Base-by-base conservation (phyloP, 2,113 vertebrate genomes). In the Tragelaphus scriptus region DNA sequence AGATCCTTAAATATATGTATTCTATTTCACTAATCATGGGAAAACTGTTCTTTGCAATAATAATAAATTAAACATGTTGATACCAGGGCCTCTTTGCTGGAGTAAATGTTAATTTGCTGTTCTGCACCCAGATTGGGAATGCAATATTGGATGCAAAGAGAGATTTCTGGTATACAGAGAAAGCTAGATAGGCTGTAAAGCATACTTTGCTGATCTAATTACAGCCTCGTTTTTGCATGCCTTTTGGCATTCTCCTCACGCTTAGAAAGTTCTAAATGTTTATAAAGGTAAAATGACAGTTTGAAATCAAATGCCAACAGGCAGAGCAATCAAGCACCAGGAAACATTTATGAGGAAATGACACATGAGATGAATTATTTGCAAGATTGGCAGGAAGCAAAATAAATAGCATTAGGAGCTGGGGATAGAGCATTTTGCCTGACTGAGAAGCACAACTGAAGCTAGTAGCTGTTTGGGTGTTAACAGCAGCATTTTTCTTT, bases 1-100 rank as follows among this genome's bases (percentile, higher is more conserved):
- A 98, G 96, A 93, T 82, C 88, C 98, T 98, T 98, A 91, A 98
- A 98, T 97, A 95, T 97, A 14, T 95, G 86, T 93, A 88, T 95
- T 88, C 90, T 97, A 56, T 97, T 97, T 98, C 96, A 95, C 65
- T 98, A 91, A 97, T 94, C 97, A 58, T 90, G 61, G 97, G 97
- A 96, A 98, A 97, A 97, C 97, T 98, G 95, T 96, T 97, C 75
- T 98, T 94, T 82, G 80, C 89, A 93, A 89, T 89, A 95, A 95
- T 93, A 98, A 96, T 96, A 94, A 98, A 98, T 97, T 94, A 91
- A 87, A 88, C 93, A 97, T 85, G 91, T 79, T 88, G 51, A 88
- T 71, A 88, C 68, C 36, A 97, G 80, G 77, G 68, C 30, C 2
- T 96, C 85, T 96, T 59, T 75, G 81, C 49, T 93, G 94, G 16